Base-by-base conservation (phyloP, 2,113 vertebrate species). In the Sarotherodon lohbergeri region DNA sequence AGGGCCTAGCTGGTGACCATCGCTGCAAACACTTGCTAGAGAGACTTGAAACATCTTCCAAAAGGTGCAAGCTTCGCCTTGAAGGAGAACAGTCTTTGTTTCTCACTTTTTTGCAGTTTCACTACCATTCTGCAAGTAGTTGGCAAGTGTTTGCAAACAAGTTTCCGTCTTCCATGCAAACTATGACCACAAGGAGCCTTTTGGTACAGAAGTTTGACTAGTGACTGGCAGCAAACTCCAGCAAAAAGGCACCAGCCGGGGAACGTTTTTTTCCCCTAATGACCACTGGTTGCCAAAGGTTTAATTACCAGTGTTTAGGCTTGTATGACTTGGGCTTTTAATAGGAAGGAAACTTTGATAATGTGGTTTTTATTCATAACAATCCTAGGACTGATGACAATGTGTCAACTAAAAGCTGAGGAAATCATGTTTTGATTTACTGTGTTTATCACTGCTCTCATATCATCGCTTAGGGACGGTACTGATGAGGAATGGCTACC, bases 11-110 rank as follows among this genome's bases (percentile, higher is more conserved):
- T 68, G 63, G 63, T 41, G 34, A 68, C 0, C 0, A 6, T 27
- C 14, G 1, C 68, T 3, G 22, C 0, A 73, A 27, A 73, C 22
- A 48, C 2, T 0, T 17, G 16, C 8, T 0, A 46, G 0, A 66
- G 61, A 66, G 34, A 73, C 8, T 46, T 46, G 5, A 73, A 46
- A 73, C 41, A 17, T 73, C 36, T 73, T 73, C 41, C 22, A 46
- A 73, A 27, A 73, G 3, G 39, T 16, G 22, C 16, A 46, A 17
- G 22, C 46, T 46, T 46, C 14, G 46, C 2, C 41, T 73, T 73
- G 5, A 73, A 73, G 22, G 3, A 17, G 22, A 73, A 10, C 22
- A 14, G 22, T 7, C 14, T 48, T 17, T 46, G 22, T 73, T 76
- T 48, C 41, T 0, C 22, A 73, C 14, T 17, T 73, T 73, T 29